Evolutionary conservation across 1,140 invertebrate species (phyloP).

Genomic region (Drosophila melanica): DNA sequence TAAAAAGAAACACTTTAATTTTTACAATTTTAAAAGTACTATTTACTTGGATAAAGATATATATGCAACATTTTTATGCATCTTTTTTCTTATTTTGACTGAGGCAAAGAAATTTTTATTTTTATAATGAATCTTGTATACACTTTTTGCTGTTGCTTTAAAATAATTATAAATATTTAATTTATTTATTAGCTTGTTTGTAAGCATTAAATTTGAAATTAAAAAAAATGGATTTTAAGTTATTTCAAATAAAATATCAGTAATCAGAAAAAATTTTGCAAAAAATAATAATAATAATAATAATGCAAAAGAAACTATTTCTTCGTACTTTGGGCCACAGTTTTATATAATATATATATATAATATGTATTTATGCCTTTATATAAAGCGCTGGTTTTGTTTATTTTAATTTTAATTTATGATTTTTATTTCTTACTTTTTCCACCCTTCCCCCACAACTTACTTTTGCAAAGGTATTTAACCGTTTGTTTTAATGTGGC

Average conservation of each 20-base stretch:
- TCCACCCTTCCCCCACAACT: slow-evolving; percentile 38
- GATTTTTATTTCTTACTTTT: slow-evolving; percentile 70
- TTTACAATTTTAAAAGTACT: too few species aligned
- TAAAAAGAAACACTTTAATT: too few species aligned
- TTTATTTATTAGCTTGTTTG: too few species aligned
- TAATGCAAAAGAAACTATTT: background rate
- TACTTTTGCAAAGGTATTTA: slow-evolving; percentile 78
- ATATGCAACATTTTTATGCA: too few species aligned
- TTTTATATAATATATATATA: too few species aligned
- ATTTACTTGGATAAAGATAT: too few species aligned
- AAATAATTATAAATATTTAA: background rate
- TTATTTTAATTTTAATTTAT: slow-evolving; percentile 70
- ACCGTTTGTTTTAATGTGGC: slow-evolving; percentile 44
- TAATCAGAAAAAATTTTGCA: too few species aligned
- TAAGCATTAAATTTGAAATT: too few species aligned
- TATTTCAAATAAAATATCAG: background rate
- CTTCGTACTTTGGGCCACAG: slow-evolving; percentile 17
- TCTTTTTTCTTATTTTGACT: background rate
- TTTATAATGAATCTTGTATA: background rate
- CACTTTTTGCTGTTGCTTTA: background rate
- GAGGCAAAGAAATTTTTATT: too few species aligned
- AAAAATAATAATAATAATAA: background rate
- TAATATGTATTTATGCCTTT: slow-evolving; percentile 16
- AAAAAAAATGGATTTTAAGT: too few species aligned
- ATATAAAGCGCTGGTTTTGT: slow-evolving; percentile 56